Evolutionary conservation across 2,888 invertebrate species (phyloP).

Genomic region (Lysandra bellargus): DNA sequence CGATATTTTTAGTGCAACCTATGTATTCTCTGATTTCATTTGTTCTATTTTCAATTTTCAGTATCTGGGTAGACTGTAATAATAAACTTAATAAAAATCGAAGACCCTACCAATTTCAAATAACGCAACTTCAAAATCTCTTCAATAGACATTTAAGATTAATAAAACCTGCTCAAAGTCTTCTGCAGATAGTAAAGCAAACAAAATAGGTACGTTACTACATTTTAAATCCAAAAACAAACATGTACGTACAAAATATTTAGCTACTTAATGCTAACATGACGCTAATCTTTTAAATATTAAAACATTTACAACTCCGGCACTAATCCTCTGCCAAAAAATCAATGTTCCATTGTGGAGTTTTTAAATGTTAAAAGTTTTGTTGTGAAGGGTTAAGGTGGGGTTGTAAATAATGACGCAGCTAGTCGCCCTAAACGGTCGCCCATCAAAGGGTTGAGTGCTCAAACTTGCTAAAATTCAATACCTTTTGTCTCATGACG

Average conservation of each 20-base stretch:
- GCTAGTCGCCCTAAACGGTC: slow-evolving; percentile 73
- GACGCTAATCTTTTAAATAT: slow-evolving; percentile 79
- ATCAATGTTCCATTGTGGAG: slow-evolving; percentile 68
- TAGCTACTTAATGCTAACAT: slow-evolving; percentile 62
- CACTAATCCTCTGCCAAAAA: slow-evolving; percentile 62
- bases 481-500: slow-evolving; percentile 1
- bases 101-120: too few species aligned
- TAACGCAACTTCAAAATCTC: background rate
- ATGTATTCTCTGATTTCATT: too few species aligned
- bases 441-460: slow-evolving; percentile 47
- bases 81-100: too few species aligned
- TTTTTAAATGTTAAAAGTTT: slow-evolving; percentile 78
- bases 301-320: slow-evolving; percentile 72
- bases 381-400: slow-evolving; percentile 76
- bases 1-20: too few species aligned
- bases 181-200: background rate
- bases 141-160: background rate
- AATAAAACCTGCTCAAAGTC: background rate
- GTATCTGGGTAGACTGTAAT: too few species aligned
- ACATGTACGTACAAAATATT: slow-evolving; percentile 61
- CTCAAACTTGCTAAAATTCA: slow-evolving; percentile 37
- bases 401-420: slow-evolving; percentile 79
- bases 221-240: slow-evolving; percentile 57
- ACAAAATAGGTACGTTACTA: slow-evolving; percentile 37
- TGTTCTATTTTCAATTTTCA: too few species aligned